Percentiles rank a stretch among this genome's conserved stretches.
Conservation (phyloP, 1,140 invertebrate genomes). For the Zaprionus tsacasi region DNA sequence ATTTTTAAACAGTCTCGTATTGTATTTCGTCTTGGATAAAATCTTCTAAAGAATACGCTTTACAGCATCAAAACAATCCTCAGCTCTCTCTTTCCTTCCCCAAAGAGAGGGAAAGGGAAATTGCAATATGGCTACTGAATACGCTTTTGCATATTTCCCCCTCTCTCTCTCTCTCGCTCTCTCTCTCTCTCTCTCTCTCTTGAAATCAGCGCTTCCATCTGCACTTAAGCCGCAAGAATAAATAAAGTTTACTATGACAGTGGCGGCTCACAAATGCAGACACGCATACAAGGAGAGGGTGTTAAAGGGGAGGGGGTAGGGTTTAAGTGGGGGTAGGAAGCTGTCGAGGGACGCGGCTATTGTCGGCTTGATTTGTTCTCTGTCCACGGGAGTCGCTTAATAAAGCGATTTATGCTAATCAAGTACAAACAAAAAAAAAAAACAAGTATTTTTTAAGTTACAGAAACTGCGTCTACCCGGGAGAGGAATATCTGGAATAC, state of each 20-base stretch:
- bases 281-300: too few relatives aligned
- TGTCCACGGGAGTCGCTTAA: slow-evolving; percentile 3
- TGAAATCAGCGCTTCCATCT: neutral
- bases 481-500: too few relatives aligned
- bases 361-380: neutral
- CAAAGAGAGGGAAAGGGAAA: neutral
- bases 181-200: too few relatives aligned
- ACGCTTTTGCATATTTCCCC: neutral
- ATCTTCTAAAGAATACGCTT: neutral
- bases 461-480: too few relatives aligned
- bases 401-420: slow-evolving; percentile 7
- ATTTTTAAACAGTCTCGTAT: neutral
- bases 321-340: too few relatives aligned
- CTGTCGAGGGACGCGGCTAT: neutral
- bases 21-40: slow-evolving; percentile 2
- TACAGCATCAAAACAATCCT: neutral
- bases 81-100: neutral
- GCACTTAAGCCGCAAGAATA: slow-evolving; percentile 6
- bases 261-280: neutral
- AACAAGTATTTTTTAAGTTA: neutral
- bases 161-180: neutral
- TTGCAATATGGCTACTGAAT: slow-evolving; percentile 1
- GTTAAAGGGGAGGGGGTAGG: too few relatives aligned
- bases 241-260: slow-evolving; percentile 3
- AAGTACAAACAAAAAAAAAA: neutral